phyloP scores from a whole-genome alignment of 2,888 invertebrate species.

The Pachliopta kotzebuea region DNA sequence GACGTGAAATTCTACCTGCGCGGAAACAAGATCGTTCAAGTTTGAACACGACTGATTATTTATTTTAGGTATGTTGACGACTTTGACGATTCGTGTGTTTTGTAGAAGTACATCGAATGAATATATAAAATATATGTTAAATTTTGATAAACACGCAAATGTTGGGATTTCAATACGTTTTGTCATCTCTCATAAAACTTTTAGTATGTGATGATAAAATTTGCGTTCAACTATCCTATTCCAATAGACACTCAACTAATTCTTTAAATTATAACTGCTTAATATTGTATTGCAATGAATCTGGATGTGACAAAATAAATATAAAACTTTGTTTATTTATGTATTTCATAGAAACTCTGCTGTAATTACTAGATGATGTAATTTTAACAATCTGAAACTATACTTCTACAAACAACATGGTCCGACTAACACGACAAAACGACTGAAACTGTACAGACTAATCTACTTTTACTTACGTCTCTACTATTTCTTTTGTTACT shows the following conservation, averaged over 20 bases:
- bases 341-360: not conserved
- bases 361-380: not conserved
- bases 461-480: conserved; percentile 6
- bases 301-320: not conserved
- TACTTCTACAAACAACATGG: conserved; percentile 27
- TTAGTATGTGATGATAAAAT: not conserved
- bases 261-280: too few relatives aligned
- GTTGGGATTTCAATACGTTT: not conserved
- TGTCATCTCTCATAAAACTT: not conserved
- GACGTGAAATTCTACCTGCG: conserved; percentile 70
- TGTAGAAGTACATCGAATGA: conserved; percentile 6
- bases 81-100: conserved; percentile 33
- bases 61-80: conserved; percentile 43
- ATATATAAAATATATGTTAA: not conserved
- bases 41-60: conserved; percentile 63
- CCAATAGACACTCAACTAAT: not conserved
- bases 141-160: not conserved
- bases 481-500: conserved; percentile 24
- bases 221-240: not conserved
- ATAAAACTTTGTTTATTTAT: not conserved
- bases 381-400: not conserved
- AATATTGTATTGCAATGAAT: not conserved
- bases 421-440: conserved; percentile 21
- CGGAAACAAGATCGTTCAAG: conserved; percentile 74
- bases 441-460: conserved; percentile 31